Base-by-base conservation (phyloP, 2,113 vertebrate genomes). In the Zosterops japonicus region DNA sequence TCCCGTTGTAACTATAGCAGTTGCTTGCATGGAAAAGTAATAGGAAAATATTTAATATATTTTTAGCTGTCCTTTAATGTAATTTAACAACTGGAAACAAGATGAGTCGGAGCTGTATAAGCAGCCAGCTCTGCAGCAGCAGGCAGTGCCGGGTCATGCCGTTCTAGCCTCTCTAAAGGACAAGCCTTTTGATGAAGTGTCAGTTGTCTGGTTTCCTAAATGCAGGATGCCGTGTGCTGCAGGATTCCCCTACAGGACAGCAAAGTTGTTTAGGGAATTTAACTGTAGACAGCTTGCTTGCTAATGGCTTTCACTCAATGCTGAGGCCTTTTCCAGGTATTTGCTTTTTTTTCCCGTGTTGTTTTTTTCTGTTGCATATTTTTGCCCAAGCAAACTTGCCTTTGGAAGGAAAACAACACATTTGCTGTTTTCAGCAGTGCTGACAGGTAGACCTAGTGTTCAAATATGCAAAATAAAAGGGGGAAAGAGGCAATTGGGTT, bases 51-150 rank as follows among this genome's bases (percentile, higher is more conserved):
- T 97, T 96, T 93, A 86, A 95, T 97, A 7, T 97, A 97, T 96
- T 96, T 97, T 96, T 96, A 97, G 94, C 93, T 97, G 94, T 96
- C 93, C 95, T 97, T 95, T 94, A 97, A 95, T 96, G 95, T 95
- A 96, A 93, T 95, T 96, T 96, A 97, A 67, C 96, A 96, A 95
- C 96, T 97, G 95, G 94, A 96, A 97, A 93, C 42, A 71, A 96
- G 93, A 96, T 80, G 92, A 96, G 95, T 77, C 2, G 52, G 75
- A 77, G 88, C 67, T 77, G 94, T 86, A 50, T 31, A 41, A 46
- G 16, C 47, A 92, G 83, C 76, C 90, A 95, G 90, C 85, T 81
- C 90, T 90, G 88, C 86, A 41, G 5, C 64, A 85, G 72, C 94
- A 86, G 82, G 90, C 94, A 94, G 80, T 19, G 72, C 87, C 55